Base-by-base conservation (phyloP, 2,888 invertebrate genomes). In the Drosophila prolongata region DNA sequence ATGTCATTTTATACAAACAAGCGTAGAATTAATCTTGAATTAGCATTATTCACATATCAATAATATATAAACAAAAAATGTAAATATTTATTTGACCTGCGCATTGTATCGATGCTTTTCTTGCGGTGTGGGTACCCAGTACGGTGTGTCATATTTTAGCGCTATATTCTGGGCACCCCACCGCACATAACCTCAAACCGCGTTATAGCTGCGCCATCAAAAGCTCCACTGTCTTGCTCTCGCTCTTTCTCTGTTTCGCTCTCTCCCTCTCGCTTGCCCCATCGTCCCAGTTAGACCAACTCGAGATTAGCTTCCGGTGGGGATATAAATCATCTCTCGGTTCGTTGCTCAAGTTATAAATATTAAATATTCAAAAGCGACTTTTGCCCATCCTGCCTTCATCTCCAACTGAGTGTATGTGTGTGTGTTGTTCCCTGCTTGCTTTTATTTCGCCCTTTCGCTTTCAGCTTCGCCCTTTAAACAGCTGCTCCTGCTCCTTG, bases 281-380 rank as follows among this genome's bases (percentile, higher is more conserved):
- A 8, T 40, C 42, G 62, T 79, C 69, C 58, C 56, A 68, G 76
- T 86, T 77, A 80, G 78, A 80, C 72, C 84, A 81, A 87, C 81
- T 83, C 80, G 80, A 88, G 89, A 88, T 83, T 83, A 83, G 89
- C 89, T 88, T 88, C 87, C 82, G 80, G 71, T 83, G 87, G 87
- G 82, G 80, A 83, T 83, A 86, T 80, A 88, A 83, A 83, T 83
- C 82, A 88, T 88, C 84, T 88, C 76, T 83, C 84, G 84, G 76
- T 83, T 83, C 87, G 80, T 75, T 88, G 82, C 82, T 88, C 89
- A 82, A 82, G 82, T 80, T 82, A 82, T 82, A 82, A 82, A 82
- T 82, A 82, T 82, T 86, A 82, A 82, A 82, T 83, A 88, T 82
- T 86, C 75, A 88, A 86, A 82, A 77, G 87, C 77, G 65, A 67